Conservation (phyloP, 2,113 vertebrate genomes). For the Aramus guarauna region DNA sequence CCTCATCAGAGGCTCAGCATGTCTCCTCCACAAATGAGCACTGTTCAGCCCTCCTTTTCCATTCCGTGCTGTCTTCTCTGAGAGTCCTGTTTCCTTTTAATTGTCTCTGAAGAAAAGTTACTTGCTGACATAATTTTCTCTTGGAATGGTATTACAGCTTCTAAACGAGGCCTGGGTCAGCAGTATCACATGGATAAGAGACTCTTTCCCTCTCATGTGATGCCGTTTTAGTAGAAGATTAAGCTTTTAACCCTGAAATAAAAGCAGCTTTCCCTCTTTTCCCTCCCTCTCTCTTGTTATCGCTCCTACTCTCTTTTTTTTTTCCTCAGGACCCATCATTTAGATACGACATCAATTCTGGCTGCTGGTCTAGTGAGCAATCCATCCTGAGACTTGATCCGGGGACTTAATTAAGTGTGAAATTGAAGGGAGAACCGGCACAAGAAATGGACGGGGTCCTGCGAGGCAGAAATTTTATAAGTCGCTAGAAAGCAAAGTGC, state of each 20-base stretch:
- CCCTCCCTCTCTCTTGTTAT: not conserved
- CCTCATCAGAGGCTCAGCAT: slow-evolving; percentile 30
- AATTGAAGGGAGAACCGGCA: slow-evolving; percentile 14
- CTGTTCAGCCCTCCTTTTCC: not conserved
- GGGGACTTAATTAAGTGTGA: slow-evolving; percentile 37
- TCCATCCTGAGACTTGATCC: slow-evolving; percentile 33
- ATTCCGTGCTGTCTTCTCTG: not conserved
- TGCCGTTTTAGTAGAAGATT: slow-evolving; percentile 31
- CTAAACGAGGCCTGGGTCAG: slow-evolving; percentile 44
- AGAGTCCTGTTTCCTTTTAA: slow-evolving; percentile 22
- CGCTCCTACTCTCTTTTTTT: not conserved
- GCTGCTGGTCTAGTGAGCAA: slow-evolving; percentile 42
- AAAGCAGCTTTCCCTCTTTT: slow-evolving; percentile 27
- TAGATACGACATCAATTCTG: slow-evolving; percentile 25
- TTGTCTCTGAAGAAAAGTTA: slow-evolving; percentile 27
- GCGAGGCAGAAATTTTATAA: not conserved
- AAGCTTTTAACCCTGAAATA: slow-evolving; percentile 44
- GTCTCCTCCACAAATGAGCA: not conserved
- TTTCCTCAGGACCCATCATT: not conserved
- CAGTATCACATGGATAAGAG: not conserved
- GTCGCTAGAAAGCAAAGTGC: not conserved
- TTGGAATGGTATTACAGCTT: slow-evolving; percentile 22
- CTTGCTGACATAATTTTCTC: not conserved
- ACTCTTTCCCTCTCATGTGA: not conserved
- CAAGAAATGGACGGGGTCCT: not conserved